Evolutionary conservation across 2,113 vertebrate genomes (phyloP).

Genomic region (Hemicordylus capensis): DNA sequence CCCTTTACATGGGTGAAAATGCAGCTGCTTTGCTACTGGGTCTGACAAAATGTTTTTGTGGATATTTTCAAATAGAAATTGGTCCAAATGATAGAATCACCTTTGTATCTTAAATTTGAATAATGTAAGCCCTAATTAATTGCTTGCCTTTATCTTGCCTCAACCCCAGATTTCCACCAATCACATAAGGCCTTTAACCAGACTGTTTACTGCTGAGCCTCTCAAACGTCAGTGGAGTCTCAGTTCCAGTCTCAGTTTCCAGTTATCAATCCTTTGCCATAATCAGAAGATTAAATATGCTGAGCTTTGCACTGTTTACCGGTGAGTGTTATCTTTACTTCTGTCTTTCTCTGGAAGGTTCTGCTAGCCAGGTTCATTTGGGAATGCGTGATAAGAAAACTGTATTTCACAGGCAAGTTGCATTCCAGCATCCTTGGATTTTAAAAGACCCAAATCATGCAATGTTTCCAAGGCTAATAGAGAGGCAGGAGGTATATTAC

Average conservation of each 20-base stretch:
- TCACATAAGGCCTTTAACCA: neutral
- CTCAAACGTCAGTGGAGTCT: neutral
- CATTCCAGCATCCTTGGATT: neutral
- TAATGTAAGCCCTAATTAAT: neutral
- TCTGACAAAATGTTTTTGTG: neutral
- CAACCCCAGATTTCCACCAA: neutral
- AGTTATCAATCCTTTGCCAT: neutral
- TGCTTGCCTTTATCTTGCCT: neutral
- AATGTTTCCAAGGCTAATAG: neutral
- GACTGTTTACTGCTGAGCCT: constrained; percentile 3
- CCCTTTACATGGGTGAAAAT: neutral
- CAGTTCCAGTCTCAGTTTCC: neutral
- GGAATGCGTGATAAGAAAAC: neutral
- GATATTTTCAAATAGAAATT: neutral
- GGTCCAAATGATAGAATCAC: neutral
- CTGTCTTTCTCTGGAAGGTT: neutral
- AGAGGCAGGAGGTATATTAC: neutral
- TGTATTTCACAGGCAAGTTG: neutral
- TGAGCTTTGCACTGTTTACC: neutral
- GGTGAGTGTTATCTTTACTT: neutral
- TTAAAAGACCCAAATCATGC: neutral
- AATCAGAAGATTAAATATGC: constrained; percentile 16
- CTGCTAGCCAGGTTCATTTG: neutral
- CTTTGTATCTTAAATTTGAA: neutral
- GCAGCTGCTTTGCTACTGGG: neutral